These are phyloP conservation scores for Ceryle rudis DNA, from an alignment of 2,797 vertebrate genomes.

Conservation along the genomic window DNA sequence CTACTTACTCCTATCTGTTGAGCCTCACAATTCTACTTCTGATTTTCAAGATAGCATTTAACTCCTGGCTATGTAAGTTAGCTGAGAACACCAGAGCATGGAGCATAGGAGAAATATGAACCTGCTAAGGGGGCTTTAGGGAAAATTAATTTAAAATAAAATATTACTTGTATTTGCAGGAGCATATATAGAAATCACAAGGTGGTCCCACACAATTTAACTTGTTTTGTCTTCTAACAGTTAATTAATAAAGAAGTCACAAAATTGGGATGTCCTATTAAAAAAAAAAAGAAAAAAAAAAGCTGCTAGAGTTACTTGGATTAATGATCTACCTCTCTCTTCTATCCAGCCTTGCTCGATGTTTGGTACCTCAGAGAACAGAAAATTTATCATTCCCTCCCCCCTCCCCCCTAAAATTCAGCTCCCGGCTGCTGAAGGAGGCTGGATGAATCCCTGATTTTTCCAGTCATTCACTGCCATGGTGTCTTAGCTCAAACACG, in stretches of 20 bases:
- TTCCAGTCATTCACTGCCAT: neutral
- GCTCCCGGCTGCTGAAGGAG: neutral
- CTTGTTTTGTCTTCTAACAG: conserved; percentile 33
- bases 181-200: neutral
- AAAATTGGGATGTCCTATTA: neutral
- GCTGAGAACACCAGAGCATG: conserved; percentile 10
- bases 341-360: neutral
- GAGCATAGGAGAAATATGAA: neutral
- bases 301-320: conserved; percentile 20
- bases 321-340: neutral
- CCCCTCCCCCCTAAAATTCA: neutral
- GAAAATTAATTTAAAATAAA: conserved; percentile 1
- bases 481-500: neutral
- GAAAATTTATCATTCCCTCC: neutral
- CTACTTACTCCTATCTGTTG: conserved; percentile 18
- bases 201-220: neutral
- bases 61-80: neutral
- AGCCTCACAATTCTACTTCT: neutral
- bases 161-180: neutral
- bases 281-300: neutral
- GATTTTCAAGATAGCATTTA: conserved; percentile 22
- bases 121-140: neutral
- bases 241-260: conserved; percentile 33
- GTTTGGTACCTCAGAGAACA: neutral
- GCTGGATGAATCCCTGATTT: neutral